A percentile compares a stretch with the other conserved stretches of the same genome.
These are phyloP conservation scores for Oostethus manadensis DNA, from an alignment of 2,113 vertebrate species.

Conservation along the genomic window DNA sequence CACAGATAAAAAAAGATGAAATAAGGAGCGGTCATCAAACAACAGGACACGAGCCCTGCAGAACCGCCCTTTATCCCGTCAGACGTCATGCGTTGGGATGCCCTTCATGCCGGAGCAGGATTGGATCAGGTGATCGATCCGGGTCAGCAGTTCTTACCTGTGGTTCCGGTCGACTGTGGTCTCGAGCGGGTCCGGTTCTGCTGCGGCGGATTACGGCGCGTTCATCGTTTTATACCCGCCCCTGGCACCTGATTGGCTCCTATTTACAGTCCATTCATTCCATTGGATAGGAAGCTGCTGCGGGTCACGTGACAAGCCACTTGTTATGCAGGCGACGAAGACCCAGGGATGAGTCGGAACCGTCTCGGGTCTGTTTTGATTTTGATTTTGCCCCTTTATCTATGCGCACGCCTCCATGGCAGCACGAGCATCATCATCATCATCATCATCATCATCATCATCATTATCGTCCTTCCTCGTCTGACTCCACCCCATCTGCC, in stretches of 20 bases:
- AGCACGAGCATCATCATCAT: not conserved
- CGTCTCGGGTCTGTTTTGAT: not conserved
- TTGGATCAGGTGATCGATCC: not conserved
- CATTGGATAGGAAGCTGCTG: conserved; percentile 31
- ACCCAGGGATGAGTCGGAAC: not conserved
- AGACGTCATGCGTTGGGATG: not conserved
- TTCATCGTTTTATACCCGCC: conserved; percentile 48
- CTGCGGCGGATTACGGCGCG: conserved; percentile 50
- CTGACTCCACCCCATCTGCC: not conserved
- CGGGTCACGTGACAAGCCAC: conserved; percentile 14
- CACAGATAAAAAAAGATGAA: not conserved
- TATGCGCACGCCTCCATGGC: not conserved
- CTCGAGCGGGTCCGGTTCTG: conserved; percentile 16
- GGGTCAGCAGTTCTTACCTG: conserved; percentile 36
- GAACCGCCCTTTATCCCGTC: not conserved
- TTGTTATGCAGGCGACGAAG: not conserved
- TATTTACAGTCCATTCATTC: conserved; percentile 62
- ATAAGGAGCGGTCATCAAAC: not conserved
- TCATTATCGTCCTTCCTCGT: not conserved
- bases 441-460: not conserved
- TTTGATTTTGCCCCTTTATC: not conserved
- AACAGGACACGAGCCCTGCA: too few relatives aligned
- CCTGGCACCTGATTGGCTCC: conserved; percentile 50
- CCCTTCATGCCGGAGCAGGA: too few relatives aligned
- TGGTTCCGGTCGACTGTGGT: conserved; percentile 10